These are phyloP conservation scores for Patiria pectinifera DNA, from an alignment of 53 echinoderm and acorn worm genomes.

Conservation along the genomic window DNA sequence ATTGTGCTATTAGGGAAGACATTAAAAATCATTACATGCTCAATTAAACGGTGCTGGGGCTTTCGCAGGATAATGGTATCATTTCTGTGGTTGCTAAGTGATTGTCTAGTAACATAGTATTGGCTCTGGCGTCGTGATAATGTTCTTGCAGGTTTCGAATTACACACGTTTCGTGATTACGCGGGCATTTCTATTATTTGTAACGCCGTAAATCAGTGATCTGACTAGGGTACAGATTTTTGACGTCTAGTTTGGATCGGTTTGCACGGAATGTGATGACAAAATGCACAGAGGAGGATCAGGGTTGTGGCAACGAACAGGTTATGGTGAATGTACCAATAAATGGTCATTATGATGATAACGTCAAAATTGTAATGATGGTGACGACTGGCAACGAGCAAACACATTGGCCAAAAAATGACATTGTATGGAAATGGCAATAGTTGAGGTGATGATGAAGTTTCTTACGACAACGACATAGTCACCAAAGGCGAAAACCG, in stretches of 20 bases:
- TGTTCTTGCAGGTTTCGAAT: slow-evolving; percentile 10
- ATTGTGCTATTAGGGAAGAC: not conserved
- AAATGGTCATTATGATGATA: no score
- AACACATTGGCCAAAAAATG: no score
- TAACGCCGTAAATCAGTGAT: slow-evolving; percentile 1
- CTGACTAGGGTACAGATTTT: not conserved
- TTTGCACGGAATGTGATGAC: not conserved
- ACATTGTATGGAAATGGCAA: no score
- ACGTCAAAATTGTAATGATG: no score
- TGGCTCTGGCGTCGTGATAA: not conserved
- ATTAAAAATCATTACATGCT: not conserved
- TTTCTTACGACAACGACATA: not conserved
- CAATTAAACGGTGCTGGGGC: not conserved
- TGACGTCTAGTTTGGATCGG: slow-evolving; percentile 6
- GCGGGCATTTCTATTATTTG: not conserved
- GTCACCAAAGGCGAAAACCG: not conserved
- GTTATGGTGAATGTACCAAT: no score
- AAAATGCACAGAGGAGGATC: not conserved
- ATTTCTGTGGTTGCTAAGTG: not conserved
- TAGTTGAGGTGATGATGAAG: no score
- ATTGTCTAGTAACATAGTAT: not conserved
- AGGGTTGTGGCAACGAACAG: not conserved
- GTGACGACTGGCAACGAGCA: no score
- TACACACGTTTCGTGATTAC: slow-evolving; percentile 6
- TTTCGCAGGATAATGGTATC: not conserved